phyloP scores from a whole-genome alignment of 2,888 invertebrate genomes.

The Neoaliturus tenellus region DNA sequence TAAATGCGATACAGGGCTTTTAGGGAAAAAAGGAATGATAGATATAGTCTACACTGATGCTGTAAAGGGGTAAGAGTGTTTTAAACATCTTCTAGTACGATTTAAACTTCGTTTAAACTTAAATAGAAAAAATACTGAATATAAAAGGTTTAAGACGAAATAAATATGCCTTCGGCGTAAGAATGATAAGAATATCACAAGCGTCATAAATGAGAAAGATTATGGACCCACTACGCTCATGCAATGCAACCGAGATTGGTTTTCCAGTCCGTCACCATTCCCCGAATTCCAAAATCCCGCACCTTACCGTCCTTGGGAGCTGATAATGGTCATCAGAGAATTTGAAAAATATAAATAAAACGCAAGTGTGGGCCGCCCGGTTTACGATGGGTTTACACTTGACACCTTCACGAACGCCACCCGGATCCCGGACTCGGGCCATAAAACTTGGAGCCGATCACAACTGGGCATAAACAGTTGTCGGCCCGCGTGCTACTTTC shows the following conservation, averaged over 20 bases:
- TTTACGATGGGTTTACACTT: background rate
- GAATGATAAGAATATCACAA: too few species aligned
- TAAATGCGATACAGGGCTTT: too few species aligned
- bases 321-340: background rate
- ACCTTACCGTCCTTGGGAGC: background rate
- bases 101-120: too few species aligned
- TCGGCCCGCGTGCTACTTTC: background rate
- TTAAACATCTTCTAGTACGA: too few species aligned
- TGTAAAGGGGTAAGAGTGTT: too few species aligned
- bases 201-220: background rate
- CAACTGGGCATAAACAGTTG: slow-evolving; percentile 2
- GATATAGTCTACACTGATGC: too few species aligned
- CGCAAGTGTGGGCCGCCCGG: background rate
- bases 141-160: too few species aligned
- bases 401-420: background rate
- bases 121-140: too few species aligned
- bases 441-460: slow-evolving; percentile 16
- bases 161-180: too few species aligned
- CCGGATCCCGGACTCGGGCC: background rate
- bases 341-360: background rate
- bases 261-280: slow-evolving; percentile 9
- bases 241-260: background rate
- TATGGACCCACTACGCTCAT: background rate
- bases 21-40: too few species aligned
- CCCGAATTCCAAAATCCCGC: background rate